Conservation (phyloP, 2,888 invertebrate genomes). For the Latrodectus hesperus region DNA sequence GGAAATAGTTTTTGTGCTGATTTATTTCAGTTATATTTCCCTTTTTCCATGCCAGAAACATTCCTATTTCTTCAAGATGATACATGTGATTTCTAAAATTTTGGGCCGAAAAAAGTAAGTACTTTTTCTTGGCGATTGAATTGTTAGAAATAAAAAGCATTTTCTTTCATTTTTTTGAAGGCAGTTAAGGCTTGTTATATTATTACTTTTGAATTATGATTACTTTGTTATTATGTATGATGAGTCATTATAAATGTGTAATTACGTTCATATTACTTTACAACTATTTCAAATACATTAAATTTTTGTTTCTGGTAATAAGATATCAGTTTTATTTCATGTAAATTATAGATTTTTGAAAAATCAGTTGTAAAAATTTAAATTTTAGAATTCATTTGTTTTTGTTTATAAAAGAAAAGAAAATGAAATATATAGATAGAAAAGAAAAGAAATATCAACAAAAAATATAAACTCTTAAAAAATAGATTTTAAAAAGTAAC, state of each 20-base stretch:
- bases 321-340: too few species aligned
- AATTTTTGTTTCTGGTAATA: neutral
- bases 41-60: too few species aligned
- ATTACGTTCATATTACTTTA: neutral
- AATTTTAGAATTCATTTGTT: too few species aligned
- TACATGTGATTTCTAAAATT: conserved; percentile 59
- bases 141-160: neutral
- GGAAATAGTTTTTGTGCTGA: too few species aligned
- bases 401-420: too few species aligned
- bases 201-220: neutral
- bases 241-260: neutral
- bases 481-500: too few species aligned
- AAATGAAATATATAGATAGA: too few species aligned
- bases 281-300: neutral
- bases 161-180: neutral
- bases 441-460: too few species aligned
- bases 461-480: too few species aligned
- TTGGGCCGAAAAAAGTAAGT: conserved; percentile 56
- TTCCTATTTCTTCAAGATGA: conserved; percentile 29
- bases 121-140: neutral
- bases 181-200: neutral
- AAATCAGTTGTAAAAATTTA: too few species aligned
- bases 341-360: too few species aligned
- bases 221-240: neutral
- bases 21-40: too few species aligned